A percentile compares a stretch with the other conserved stretches of the same genome.
These are phyloP conservation scores for Papilio elwesi DNA, from an alignment of 2,888 invertebrate genomes.

Conservation along the genomic window DNA sequence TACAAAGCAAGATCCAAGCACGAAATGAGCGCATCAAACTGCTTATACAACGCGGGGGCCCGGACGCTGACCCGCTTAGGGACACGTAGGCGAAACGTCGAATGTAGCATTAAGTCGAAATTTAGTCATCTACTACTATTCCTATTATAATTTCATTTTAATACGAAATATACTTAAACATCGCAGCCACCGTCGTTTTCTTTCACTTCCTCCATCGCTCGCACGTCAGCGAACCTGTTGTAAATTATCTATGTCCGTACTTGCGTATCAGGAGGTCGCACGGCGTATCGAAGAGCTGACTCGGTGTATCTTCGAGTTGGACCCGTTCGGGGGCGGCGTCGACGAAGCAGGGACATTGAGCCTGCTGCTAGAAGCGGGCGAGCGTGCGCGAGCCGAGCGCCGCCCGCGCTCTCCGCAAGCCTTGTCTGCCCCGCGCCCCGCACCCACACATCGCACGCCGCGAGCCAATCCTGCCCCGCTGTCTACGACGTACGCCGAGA, in stretches of 20 bases:
- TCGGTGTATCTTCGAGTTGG: constrained; percentile 89
- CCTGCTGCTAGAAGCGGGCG: constrained; percentile 67
- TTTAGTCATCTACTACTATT: constrained; percentile 68
- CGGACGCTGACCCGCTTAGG: constrained; percentile 89
- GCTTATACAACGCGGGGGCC: constrained; percentile 93
- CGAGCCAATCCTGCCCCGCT: constrained; percentile 74
- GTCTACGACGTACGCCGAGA: constrained; percentile 91
- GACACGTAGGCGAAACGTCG: constrained; percentile 83
- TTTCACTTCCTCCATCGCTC: constrained; percentile 60
- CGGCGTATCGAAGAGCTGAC: constrained; percentile 89
- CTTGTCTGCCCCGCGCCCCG: constrained; percentile 85
- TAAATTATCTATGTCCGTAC: constrained; percentile 82
- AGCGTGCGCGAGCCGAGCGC: constrained; percentile 66
- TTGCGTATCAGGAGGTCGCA: constrained; percentile 88
- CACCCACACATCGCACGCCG: constrained; percentile 85
- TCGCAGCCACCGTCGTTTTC: constrained; percentile 74
- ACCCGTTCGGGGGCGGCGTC: constrained; percentile 87
- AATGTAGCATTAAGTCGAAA: constrained; percentile 66
- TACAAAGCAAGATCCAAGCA: constrained; percentile 94
- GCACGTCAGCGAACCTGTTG: constrained; percentile 64
- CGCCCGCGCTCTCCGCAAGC: constrained; percentile 73
- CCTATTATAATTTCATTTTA: constrained; percentile 65
- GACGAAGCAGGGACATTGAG: constrained; percentile 86
- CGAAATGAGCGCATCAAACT: constrained; percentile 95
- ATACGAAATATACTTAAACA: constrained; percentile 74